phyloP scores from a whole-genome alignment of 2,888 invertebrate genomes.

The Keiferia lycopersicella region DNA sequence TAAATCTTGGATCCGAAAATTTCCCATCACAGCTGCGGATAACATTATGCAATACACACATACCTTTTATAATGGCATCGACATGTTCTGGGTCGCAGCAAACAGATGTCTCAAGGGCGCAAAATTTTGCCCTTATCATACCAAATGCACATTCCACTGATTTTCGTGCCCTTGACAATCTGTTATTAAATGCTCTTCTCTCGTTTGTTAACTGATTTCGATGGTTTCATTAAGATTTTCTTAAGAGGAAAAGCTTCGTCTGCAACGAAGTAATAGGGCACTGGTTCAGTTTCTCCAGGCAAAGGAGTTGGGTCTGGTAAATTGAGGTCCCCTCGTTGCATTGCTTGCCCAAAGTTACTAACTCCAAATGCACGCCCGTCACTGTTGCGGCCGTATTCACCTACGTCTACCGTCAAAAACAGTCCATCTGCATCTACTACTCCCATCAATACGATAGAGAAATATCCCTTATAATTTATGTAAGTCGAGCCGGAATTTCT shows the following conservation, averaged over 20 bases:
- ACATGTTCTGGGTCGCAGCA: slow-evolving; percentile 23
- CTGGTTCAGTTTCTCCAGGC: slow-evolving; percentile 30
- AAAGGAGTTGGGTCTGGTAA: slow-evolving; percentile 27
- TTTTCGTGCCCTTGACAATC: slow-evolving; percentile 32
- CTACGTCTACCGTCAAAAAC: slow-evolving; percentile 37
- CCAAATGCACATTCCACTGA: slow-evolving; percentile 36
- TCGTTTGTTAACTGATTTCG: slow-evolving; percentile 22
- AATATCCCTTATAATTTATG: slow-evolving; percentile 20
- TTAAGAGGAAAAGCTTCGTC: slow-evolving; percentile 34
- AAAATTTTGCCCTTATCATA: slow-evolving; percentile 35
- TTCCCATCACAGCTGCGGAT: slow-evolving; percentile 35
- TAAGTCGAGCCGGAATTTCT: slow-evolving; percentile 11
- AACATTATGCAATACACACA: slow-evolving; percentile 34
- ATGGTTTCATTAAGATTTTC: slow-evolving; percentile 31
- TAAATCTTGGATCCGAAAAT: slow-evolving; percentile 32
- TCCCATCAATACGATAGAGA: slow-evolving; percentile 21
- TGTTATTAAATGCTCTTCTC: slow-evolving; percentile 31
- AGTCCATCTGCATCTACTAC: too few relatives aligned
- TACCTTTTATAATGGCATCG: slow-evolving; percentile 33
- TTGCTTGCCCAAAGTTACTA: slow-evolving; percentile 34
- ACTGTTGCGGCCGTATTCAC: slow-evolving; percentile 39
- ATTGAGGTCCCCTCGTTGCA: slow-evolving; percentile 28
- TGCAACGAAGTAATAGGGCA: slow-evolving; percentile 30
- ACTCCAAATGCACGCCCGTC: slow-evolving; percentile 37
- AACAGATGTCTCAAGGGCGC: slow-evolving; percentile 21